Percentiles rank a stretch among this genome's conserved stretches.
phyloP scores from a whole-genome alignment of 2,797 vertebrate genomes.

The Urocyon cinereoargenteus region DNA sequence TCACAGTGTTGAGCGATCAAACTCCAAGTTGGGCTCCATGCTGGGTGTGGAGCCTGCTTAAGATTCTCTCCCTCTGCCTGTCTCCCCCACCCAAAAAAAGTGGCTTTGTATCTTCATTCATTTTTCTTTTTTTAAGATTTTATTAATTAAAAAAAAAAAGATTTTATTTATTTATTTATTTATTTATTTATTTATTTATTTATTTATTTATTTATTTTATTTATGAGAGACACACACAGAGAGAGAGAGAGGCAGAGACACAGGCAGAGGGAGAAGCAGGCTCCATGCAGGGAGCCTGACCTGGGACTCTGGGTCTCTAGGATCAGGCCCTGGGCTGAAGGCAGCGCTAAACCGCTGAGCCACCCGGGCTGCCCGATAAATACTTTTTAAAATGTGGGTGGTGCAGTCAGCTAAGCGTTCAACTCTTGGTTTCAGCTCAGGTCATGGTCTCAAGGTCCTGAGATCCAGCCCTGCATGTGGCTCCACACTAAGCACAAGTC shows the following conservation, averaged over 20 bases:
- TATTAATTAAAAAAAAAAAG: no score
- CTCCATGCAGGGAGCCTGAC: no score
- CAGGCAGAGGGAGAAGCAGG: no score
- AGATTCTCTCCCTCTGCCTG: neutral
- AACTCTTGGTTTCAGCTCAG: neutral
- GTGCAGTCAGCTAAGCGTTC: neutral
- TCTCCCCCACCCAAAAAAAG: neutral
- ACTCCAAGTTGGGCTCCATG: neutral
- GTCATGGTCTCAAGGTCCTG: neutral
- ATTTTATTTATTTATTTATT: no score
- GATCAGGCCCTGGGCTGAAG: no score
- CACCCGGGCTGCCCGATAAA: neutral
- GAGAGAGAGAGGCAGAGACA: no score
- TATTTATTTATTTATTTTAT: no score
- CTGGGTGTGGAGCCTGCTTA: neutral
- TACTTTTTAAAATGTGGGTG: neutral
- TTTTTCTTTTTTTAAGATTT: neutral
- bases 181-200: no score
- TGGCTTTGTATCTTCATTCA: neutral
- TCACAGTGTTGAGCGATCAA: neutral
- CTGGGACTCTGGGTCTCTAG: no score
- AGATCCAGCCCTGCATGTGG: neutral
- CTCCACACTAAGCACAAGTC: neutral
- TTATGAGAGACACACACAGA: no score
- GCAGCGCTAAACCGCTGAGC: no score